Base-by-base conservation (phyloP, 2,888 invertebrate genomes). In the Eurois occulta region DNA sequence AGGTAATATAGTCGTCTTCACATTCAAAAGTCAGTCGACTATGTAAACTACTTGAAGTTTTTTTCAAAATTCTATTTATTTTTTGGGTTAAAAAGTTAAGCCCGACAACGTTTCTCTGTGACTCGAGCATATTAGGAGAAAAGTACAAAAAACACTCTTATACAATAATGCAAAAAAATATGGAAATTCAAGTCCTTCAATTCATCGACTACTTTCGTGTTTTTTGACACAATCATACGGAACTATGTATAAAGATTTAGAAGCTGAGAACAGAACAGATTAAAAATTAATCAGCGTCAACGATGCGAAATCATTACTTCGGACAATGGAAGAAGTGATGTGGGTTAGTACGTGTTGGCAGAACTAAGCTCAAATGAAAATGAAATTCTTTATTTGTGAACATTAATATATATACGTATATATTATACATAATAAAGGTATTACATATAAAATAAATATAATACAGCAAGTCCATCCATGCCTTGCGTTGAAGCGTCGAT, bases 1-100 rank as follows among this genome's bases (percentile, higher is more conserved):
- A n/a, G n/a, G n/a, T n/a, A 41, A 69, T 69, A 41, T 69, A 68
- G 18, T 32, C 48, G 46, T 80, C 64, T 75, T 58, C 32, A 28
- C 10, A 32, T 32, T 55, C n/a, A 58, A 75, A 80, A 28, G 69
- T 60, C 48, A 75, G 66, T 70, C 16, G 13, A 21, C 13, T 68
- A 35, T 6, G 18, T n/a, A 38, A 55, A 32, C 16, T 58, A 58
- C 16, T 58, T 70, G 2, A 35, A 32, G 10, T n/a, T 35, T 24
- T 58, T 24, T 24, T 32, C 21, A 10, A 38, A 48, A 48, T 38
- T 13, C 0, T 46, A 10, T 77, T 60, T 5, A n/a, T 55, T 52
- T 52, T 52, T 24, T 58, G 16, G 16, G 28, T 28, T 28, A 28
- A 55, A 1, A 16, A 58, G 28, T 0, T 32, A 18, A 1, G 32